A percentile compares a stretch with the other conserved stretches of the same genome.
Conservation (phyloP, 2,888 invertebrate genomes). For the Philonicus albiceps region DNA sequence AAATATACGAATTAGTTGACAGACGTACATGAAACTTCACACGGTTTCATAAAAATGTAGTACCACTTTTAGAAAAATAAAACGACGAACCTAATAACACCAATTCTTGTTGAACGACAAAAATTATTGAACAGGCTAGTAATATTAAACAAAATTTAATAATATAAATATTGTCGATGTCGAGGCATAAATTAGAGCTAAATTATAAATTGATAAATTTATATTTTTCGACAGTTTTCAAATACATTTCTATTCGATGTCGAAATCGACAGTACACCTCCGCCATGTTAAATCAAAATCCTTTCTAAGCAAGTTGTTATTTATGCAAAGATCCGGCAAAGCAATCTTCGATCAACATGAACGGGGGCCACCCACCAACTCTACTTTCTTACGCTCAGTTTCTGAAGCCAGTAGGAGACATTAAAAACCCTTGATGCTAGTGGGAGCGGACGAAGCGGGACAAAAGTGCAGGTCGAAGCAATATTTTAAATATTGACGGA, state of each 20-base stretch:
- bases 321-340: not conserved
- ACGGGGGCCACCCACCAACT: not conserved
- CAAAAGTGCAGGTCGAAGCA: not conserved
- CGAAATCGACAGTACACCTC: not conserved
- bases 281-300: not conserved
- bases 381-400: not conserved
- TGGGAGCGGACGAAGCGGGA: not conserved
- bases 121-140: too few species aligned
- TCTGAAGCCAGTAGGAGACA: not conserved
- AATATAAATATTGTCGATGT: too few species aligned
- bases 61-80: too few species aligned
- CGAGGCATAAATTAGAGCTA: too few species aligned
- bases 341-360: not conserved
- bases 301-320: not conserved
- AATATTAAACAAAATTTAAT: too few species aligned
- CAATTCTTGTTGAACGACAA: too few species aligned
- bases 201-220: too few species aligned
- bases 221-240: not conserved
- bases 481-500: conserved; percentile 19
- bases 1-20: too few species aligned
- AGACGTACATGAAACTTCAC: too few species aligned
- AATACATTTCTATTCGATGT: not conserved
- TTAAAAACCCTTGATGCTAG: not conserved
- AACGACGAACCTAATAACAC: too few species aligned
- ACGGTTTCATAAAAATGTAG: too few species aligned